Conservation (phyloP, 2,797 vertebrate genomes). For the Denticeps clupeoides region DNA sequence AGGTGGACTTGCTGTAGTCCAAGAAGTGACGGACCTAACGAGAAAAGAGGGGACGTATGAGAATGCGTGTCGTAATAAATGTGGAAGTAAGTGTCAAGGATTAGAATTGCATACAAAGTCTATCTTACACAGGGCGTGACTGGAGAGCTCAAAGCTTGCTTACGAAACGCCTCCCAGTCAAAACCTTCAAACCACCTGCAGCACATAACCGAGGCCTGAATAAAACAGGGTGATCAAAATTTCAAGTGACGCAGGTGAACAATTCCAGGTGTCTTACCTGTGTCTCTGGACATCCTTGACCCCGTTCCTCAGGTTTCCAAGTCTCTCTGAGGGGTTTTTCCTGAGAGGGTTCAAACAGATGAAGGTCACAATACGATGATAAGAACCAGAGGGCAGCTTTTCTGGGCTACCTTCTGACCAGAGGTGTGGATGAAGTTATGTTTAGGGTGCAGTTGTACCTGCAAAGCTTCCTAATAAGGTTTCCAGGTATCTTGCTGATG, state of each 20-base stretch:
- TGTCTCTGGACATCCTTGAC: constrained; percentile 63
- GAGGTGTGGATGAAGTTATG: not conserved
- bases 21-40: constrained; percentile 28
- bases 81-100: not conserved
- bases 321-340: constrained; percentile 52
- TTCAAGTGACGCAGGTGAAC: not conserved
- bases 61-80: not conserved
- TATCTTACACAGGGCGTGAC: constrained; percentile 53
- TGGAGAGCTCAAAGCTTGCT: constrained; percentile 45
- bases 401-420: constrained; percentile 1
- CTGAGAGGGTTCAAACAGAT: constrained; percentile 24
- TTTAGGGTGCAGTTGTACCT: constrained; percentile 37
- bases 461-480: constrained; percentile 62
- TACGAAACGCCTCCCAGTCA: constrained; percentile 56
- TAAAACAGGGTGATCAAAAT: constrained; percentile 12
- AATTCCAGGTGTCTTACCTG: constrained; percentile 45
- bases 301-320: constrained; percentile 52
- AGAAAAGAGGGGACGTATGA: not conserved
- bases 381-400: not conserved
- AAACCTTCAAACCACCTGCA: constrained; percentile 67
- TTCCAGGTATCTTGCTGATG: constrained; percentile 49
- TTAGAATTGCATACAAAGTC: constrained; percentile 1
- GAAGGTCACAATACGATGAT: constrained; percentile 7
- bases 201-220: constrained; percentile 21
- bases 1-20: constrained; percentile 29